Evolutionary conservation across 2,888 invertebrate species (phyloP), one percentile per base, ranked within the genome.

Genomic region (Mellilla xanthometata): DNA sequence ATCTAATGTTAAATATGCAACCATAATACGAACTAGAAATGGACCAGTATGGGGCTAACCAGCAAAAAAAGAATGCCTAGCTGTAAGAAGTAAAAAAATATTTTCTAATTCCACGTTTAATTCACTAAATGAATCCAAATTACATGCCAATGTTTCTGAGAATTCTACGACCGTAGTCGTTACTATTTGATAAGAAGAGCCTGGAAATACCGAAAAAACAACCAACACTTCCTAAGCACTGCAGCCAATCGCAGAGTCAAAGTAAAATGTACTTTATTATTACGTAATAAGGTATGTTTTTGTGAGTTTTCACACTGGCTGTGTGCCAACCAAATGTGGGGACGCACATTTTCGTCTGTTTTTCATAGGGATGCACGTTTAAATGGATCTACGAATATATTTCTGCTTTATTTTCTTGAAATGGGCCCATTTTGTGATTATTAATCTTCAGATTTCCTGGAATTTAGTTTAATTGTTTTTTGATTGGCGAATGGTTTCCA

Each of bases 281-380:
- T 9, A 2, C 5, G 36, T 12, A 28, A 27, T 54, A 42, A 54
- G 51, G 38, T 42, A 28, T 32, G 34, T 40, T 47, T 47, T 50
- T 12, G 36, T 34, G 34, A 13, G 31, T 19, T 12, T 42, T 35
- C 26, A 34, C 46, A 52, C 54, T 66, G 74, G 72, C 73, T 56
- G 46, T 19, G 54, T 62, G 76, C 82, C 82, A 83, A 80, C 60
- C 60, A 60, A 65, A 70, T 67, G 70, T 68, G 66, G 69, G 65
- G 62, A 67, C 72, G 75, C 71, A 68, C 69, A 68, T 76, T 81
- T 79, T 74, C 62, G 68, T 72, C 65, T 67, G 65, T 71, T 76
- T 77, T 79, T 75, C 71, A 63, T 62, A 62, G 58, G 58, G 57
- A 67, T 66, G 68, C 70, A 68, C 60, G 64, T 68, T 66, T 71